phyloP scores from a whole-genome alignment of 2,888 invertebrate genomes.

The Yponomeuta sedellus region DNA sequence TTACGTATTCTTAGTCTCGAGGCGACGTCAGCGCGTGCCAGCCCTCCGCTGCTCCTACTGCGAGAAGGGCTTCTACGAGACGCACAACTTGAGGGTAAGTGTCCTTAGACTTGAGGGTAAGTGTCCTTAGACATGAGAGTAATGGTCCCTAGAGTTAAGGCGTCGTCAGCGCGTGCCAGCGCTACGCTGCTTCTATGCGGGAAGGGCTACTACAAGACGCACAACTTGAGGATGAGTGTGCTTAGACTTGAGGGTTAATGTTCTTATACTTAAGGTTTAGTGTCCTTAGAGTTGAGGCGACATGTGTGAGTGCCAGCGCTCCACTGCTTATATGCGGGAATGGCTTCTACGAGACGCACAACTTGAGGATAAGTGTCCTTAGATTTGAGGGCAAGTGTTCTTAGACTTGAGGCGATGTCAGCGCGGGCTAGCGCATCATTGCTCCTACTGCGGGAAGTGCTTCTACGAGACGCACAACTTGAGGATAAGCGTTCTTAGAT shows the following conservation, averaged over 20 bases:
- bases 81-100: conserved; percentile 51
- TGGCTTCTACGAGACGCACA: conserved; percentile 58
- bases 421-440: too few species aligned
- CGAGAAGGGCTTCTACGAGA: conserved; percentile 60
- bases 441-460: too few species aligned
- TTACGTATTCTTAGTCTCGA: too few species aligned
- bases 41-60: conserved; percentile 59
- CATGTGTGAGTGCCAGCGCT: conserved; percentile 44
- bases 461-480: too few species aligned
- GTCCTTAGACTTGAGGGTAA: neutral
- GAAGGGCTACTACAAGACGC: too few species aligned
- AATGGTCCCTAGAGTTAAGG: too few species aligned
- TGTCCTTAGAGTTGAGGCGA: conserved; percentile 25
- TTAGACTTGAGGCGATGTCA: conserved; percentile 40
- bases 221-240: too few species aligned
- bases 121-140: neutral
- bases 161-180: conserved; percentile 43
- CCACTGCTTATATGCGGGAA: conserved; percentile 63
- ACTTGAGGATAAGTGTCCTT: conserved; percentile 18
- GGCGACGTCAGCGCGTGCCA: conserved; percentile 41
- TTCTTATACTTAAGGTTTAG: neutral
- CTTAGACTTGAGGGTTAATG: neutral
- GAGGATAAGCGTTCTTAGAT: too few species aligned
- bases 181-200: too few species aligned
- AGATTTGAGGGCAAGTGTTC: too few species aligned